These are phyloP conservation scores for Sphinx pinastri DNA, from an alignment of 2,888 invertebrate genomes.

Conservation along the genomic window DNA sequence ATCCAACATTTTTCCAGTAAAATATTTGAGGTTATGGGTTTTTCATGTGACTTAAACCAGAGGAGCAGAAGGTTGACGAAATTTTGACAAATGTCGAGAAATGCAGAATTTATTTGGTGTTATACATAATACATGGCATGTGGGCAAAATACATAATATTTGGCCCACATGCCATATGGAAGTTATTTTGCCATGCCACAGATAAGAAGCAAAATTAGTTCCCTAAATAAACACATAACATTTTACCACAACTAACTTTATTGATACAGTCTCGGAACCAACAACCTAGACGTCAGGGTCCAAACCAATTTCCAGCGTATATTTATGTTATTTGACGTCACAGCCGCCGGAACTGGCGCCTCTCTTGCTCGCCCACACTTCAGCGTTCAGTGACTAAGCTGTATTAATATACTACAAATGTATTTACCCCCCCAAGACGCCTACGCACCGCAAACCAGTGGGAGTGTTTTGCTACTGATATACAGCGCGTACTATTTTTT, in stretches of 20 bases:
- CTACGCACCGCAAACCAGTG: slow-evolving; percentile 48
- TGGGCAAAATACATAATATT: too few relatives aligned
- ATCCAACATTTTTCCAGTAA: too few relatives aligned
- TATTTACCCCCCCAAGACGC: slow-evolving; percentile 40
- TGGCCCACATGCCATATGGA: too few relatives aligned
- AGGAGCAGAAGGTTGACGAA: too few relatives aligned
- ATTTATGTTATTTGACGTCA: slow-evolving; percentile 36
- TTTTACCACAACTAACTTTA: not conserved
- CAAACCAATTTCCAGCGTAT: not conserved
- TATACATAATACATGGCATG: too few relatives aligned
- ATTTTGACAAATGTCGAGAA: too few relatives aligned
- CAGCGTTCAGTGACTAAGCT: slow-evolving; percentile 49
- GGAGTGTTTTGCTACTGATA: slow-evolving; percentile 46
- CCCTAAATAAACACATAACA: too few relatives aligned
- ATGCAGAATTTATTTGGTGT: too few relatives aligned
- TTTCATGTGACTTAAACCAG: too few relatives aligned
- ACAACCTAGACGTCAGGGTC: not conserved
- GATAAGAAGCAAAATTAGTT: too few relatives aligned
- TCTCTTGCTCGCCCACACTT: slow-evolving; percentile 34
- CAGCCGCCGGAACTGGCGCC: slow-evolving; percentile 40
- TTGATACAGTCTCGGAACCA: not conserved
- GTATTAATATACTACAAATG: slow-evolving; percentile 57
- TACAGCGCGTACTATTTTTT: not conserved
- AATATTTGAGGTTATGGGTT: too few relatives aligned
- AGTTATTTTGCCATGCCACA: too few relatives aligned